These are phyloP conservation scores for Pterocles gutturalis DNA, from an alignment of 2,113 vertebrate species.

Conservation along the genomic window DNA sequence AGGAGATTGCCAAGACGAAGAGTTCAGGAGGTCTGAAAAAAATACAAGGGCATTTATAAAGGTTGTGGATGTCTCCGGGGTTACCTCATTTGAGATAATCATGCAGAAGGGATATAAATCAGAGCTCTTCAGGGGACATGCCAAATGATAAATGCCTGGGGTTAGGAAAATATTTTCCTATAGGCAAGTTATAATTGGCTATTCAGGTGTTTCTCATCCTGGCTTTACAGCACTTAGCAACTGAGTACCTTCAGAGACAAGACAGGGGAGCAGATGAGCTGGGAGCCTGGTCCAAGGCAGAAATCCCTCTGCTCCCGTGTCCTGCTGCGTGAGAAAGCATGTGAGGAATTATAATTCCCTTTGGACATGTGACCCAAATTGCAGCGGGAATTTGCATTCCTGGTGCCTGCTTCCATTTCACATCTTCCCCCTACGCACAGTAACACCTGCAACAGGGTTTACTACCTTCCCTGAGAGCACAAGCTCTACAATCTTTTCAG, in stretches of 20 bases:
- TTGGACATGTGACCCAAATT: conserved; percentile 55
- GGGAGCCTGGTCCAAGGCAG: not conserved
- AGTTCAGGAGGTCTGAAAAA: not conserved
- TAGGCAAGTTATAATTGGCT: not conserved
- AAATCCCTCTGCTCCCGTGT: not conserved
- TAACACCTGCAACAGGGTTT: conserved; percentile 27
- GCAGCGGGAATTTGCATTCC: conserved; percentile 48
- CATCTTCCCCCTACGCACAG: not conserved
- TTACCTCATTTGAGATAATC: conserved; percentile 26
- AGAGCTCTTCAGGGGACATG: not conserved
- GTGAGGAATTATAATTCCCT: conserved; percentile 63
- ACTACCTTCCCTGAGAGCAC: not conserved
- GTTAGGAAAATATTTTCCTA: conserved; percentile 33
- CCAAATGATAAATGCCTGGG: not conserved
- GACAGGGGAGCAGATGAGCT: not conserved
- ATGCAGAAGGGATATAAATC: not conserved
- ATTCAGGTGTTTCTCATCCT: not conserved
- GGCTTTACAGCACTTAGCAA: not conserved
- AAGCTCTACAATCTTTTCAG: not conserved
- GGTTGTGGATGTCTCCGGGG: not conserved
- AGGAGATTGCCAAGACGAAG: accelerated
- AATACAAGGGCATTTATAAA: not conserved
- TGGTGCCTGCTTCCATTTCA: conserved; percentile 32
- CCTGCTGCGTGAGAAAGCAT: conserved; percentile 33
- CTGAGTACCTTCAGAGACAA: not conserved